Base-by-base conservation (phyloP, 2,888 invertebrate genomes). In the Drosophila anomalipes region DNA sequence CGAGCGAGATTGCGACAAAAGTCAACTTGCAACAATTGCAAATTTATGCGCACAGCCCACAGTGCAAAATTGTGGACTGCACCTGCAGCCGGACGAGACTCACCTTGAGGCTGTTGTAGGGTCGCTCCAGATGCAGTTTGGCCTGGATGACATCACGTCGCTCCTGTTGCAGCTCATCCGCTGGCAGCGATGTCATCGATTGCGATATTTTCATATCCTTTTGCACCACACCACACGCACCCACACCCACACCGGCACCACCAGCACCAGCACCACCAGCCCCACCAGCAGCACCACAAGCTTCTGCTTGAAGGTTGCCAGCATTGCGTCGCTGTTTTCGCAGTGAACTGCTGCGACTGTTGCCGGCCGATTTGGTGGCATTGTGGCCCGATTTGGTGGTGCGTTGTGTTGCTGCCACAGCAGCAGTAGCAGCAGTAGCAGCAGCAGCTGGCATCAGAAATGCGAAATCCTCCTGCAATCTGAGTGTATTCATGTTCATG, bases 171-270 rank as follows among this genome's bases (percentile, higher is more conserved):
- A 95, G 94, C 91, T 91, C 92, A 59, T 95, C 95, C 90, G 95
- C 96, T 87, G 96, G 95, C 93, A 97, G 95, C 91, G 97, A 97
- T 91, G 97, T 96, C 94, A 97, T 94, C 88, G 97, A 97, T 80
- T 93, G 81, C 33, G 93, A 93, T 62, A 91, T 91, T 86, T 76
- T 70, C 66, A 69, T 62, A 60, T 63, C 75, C 47, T 49, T 67
- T 39, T 54, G 58, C 6, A 26, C 70, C 12, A n/a, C 49, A 44
- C 32, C 53, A 19, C 10, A 35, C 2, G 22, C 64, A 39, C 56
- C 44, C 9, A 12, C 49, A 10, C 12, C 39, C 22, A 22, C 22
- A 22, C 54, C 52, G 4, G 2, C 44, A 4, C 22, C 49, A 26
- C 9, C 4, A 10, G 10, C 39, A 41, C 28, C 53, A 1, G 19